Percentiles rank a stretch among this genome's conserved stretches.
These are phyloP conservation scores for Nesospiza acunhae DNA, from an alignment of 2,113 vertebrate genomes.

Conservation along the genomic window DNA sequence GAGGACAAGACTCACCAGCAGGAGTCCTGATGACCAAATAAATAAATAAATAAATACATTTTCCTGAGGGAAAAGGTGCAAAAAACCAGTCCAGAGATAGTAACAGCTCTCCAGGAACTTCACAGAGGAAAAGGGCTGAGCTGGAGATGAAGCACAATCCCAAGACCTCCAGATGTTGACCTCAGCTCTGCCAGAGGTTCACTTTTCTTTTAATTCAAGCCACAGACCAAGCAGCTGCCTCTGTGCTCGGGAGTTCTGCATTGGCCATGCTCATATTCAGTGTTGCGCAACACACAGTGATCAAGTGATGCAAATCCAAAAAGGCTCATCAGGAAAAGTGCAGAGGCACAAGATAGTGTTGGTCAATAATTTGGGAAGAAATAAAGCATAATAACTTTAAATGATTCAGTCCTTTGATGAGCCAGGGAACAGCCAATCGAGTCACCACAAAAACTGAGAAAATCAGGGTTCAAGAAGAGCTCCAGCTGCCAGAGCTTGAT, in stretches of 20 bases:
- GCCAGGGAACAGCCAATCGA: neutral
- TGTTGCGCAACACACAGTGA: fast-evolving
- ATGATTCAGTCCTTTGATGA: fast-evolving
- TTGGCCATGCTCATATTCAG: neutral
- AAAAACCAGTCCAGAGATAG: neutral
- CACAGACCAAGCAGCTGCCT: neutral
- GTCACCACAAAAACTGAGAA: neutral
- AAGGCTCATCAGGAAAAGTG: neutral
- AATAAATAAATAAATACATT: neutral
- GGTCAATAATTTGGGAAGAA: neutral
- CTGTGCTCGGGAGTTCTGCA: neutral
- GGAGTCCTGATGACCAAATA: neutral
- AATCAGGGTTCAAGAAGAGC: neutral
- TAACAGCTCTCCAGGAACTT: neutral
- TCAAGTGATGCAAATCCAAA: neutral
- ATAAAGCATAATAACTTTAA: neutral
- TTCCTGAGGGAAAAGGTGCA: neutral
- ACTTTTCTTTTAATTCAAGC: neutral
- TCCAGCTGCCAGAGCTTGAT: neutral
- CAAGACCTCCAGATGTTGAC: neutral
- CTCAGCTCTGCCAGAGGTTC: neutral
- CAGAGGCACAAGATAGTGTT: neutral
- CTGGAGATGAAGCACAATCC: neutral
- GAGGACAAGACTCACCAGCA: neutral
- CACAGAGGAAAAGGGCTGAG: neutral